These are phyloP conservation scores for Hylia prasina DNA, from an alignment of 2,113 vertebrate species.

Conservation along the genomic window DNA sequence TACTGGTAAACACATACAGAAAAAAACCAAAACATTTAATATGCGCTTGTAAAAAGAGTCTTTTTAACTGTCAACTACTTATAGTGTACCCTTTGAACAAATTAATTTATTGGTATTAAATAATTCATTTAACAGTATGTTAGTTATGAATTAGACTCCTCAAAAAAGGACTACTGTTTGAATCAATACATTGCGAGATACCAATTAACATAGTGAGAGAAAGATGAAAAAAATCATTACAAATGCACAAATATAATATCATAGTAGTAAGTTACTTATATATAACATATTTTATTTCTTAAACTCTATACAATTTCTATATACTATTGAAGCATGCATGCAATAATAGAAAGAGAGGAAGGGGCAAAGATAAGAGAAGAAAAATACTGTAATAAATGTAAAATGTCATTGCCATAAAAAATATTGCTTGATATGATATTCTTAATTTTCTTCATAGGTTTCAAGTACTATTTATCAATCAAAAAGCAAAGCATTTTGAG, in stretches of 20 bases:
- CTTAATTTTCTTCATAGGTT: background rate
- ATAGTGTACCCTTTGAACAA: background rate
- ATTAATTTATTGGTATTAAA: background rate
- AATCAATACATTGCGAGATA: background rate
- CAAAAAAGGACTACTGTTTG: background rate
- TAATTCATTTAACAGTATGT: background rate
- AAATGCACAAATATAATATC: background rate
- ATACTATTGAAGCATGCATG: background rate
- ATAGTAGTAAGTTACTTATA: background rate
- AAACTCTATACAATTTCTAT: background rate
- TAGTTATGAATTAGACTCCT: background rate
- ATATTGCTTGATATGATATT: background rate
- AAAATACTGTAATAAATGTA: background rate
- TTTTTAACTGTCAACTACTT: background rate
- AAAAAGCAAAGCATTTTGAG: constrained; percentile 23
- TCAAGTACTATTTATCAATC: background rate
- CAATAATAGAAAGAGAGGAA: background rate
- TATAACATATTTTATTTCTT: background rate
- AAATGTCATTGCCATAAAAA: background rate
- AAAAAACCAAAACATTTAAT: background rate
- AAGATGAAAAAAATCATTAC: background rate
- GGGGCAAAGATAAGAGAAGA: background rate
- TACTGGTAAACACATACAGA: background rate
- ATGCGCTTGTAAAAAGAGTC: background rate
- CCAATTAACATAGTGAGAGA: background rate